Conservation (phyloP, 2,888 invertebrate species). For the Callyntrura guangdongensis region DNA sequence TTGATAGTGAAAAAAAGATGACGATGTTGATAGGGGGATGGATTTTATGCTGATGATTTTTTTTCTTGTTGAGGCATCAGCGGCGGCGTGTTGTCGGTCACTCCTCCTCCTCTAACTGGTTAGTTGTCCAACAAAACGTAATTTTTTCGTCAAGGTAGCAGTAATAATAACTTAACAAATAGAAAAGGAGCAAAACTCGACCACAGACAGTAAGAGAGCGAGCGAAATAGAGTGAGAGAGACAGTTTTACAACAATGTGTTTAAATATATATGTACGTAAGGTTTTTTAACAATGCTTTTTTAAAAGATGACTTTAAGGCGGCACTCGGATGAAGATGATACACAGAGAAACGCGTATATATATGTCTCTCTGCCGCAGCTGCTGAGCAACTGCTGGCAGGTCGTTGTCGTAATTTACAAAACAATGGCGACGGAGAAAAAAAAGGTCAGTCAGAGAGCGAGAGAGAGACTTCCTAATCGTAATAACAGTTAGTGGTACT, state of each 20-base stretch:
- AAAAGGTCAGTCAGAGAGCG: conserved; percentile 22
- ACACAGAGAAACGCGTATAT: too few species aligned
- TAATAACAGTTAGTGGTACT: too few species aligned
- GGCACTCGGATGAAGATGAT: conserved; percentile 36
- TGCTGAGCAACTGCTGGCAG: not conserved
- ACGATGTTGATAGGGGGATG: not conserved
- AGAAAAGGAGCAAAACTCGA: not conserved
- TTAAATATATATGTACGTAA: not conserved
- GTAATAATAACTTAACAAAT: conserved; percentile 6
- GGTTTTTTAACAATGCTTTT: too few species aligned
- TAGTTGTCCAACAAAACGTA: not conserved
- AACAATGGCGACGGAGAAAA: conserved; percentile 51
- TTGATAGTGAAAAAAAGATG: not conserved
- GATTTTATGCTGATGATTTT: not conserved
- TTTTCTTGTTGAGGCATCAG: not conserved
- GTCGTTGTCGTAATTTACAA: conserved; percentile 69
- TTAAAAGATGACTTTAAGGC: not conserved
- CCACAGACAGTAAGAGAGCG: not conserved
- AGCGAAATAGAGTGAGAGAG: too few species aligned
- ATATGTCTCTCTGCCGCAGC: not conserved
- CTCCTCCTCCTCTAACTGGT: conserved; percentile 12
- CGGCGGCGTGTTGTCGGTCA: not conserved
- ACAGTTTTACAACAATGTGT: not conserved
- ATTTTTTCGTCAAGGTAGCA: not conserved
- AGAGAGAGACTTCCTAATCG: too few species aligned